Base-by-base conservation (phyloP, 2,797 vertebrate genomes). In the Rousettus madagascariensis region DNA sequence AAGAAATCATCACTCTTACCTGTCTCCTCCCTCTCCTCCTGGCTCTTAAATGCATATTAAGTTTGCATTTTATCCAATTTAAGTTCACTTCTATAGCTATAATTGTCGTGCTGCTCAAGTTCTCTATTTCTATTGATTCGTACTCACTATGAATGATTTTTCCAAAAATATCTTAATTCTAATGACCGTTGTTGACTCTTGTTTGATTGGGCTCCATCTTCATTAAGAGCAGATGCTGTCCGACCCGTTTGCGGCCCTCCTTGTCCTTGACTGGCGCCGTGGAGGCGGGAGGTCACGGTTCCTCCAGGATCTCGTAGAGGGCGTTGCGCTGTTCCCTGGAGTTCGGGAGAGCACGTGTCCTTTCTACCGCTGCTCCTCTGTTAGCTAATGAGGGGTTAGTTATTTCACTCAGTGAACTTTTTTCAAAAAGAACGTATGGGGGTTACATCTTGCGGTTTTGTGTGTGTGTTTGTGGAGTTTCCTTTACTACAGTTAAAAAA, bases 401-500 rank as follows among this genome's bases (percentile, higher is more conserved):
- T 69, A 30, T 46, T 68, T 84, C 75, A 91, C 79, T 74, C 83
- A 51, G 33, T 16, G 63, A 8, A 43, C 0, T 57, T 43, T 86
- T 77, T 77, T 12, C 66, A 20, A 19, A 77, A 46, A 59, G 46
- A 86, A 43, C 68, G 79, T 69, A 86, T 38, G 69, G 36, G 69
- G 19, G 22, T 95, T 72, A n/a, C n/a, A 72, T 71, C 66, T 36
- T 53, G 63, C 28, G 11, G 24, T 74, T 33, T 30, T 33, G 43
- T 68, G 9, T 36, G 5, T 57, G 30, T 33, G 46, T 86, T 88
- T 79, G 71, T 92, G 30, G 38, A 83, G 12, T 59, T 93, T 83
- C 74, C 38, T 88, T 66, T 93, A 71, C 59, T 55, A 61, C 17
- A 71, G 77, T 68, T 38, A 33, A 68, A 66, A 92, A 38, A 74